phyloP scores from a whole-genome alignment of 2,113 vertebrate genomes.

The Plotosus lineatus region DNA sequence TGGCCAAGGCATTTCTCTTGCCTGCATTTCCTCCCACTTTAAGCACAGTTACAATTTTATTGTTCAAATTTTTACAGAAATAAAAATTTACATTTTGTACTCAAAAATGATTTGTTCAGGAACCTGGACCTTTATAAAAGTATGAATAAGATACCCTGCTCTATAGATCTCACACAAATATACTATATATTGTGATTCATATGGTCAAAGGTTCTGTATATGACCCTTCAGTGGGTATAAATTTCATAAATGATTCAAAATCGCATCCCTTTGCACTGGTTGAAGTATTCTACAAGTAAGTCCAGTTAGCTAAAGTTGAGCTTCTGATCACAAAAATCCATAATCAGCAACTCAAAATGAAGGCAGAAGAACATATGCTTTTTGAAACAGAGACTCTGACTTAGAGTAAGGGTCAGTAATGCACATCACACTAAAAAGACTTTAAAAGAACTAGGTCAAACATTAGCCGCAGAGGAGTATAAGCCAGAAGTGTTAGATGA shows the following conservation, averaged over 20 bases:
- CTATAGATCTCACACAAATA: background rate
- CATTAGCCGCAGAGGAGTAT: background rate
- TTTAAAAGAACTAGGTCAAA: background rate
- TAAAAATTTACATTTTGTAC: too few species aligned
- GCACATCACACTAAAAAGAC: background rate
- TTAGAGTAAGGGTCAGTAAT: background rate
- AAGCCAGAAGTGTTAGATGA: background rate
- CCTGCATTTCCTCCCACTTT: too few species aligned
- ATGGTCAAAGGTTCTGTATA: background rate
- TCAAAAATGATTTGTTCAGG: too few species aligned
- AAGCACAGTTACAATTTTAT: too few species aligned
- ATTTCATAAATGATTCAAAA: background rate
- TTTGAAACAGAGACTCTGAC: background rate
- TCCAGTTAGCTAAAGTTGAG: background rate
- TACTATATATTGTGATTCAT: background rate
- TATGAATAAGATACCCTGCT: too few species aligned
- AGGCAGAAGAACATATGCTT: background rate
- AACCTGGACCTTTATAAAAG: too few species aligned
- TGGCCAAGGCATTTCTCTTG: too few species aligned
- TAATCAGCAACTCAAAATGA: background rate
- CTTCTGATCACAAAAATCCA: background rate
- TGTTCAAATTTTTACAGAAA: too few species aligned
- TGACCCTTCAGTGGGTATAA: background rate
- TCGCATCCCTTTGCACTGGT: background rate
- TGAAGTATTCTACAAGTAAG: background rate